Base-by-base conservation (phyloP, 2,888 invertebrate genomes). In the Fragum sueziense region DNA sequence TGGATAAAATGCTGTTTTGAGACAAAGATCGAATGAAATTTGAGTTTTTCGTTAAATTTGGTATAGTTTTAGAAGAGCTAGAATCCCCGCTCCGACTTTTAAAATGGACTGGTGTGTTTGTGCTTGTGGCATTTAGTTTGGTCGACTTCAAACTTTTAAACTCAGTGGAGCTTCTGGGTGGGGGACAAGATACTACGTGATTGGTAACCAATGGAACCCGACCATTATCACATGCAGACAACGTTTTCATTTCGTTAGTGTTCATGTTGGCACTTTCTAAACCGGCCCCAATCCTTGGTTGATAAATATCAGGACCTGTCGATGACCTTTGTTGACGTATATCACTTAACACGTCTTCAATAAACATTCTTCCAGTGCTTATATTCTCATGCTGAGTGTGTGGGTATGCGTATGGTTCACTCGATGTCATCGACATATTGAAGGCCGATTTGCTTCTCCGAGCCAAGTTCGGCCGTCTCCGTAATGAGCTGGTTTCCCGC, bases 331-430 rank as follows among this genome's bases (percentile, higher is more conserved):
- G 37, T 6, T 65, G 20, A 25, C 65, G 37, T 65, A 65, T 65
- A 41, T 65, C 65, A 41, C 34, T 37, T 41, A 65, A 25, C 37
- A 65, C 41, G 14, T 65, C 65, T 41, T 65, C 65, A 41, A 65
- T 65, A 41, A 65, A 65, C 65, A 65, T 34, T 25, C 65, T n/a
- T 22, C 65, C 65, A 41, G 17, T 65, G n/a, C 65, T 65, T 0
- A 65, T 27, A 41, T 37, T 37, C 4, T 65, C 41, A 6, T 41
- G 22, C n/a, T 65, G 65, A 14, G 9, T 65, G 2, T 37, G 65
- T 25, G 17, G 1, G 25, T 65, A 17, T 9, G 7, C 14, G 25
- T 22, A 14, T 2, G 65, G 22, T 25, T 65, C 41, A 17, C 20
- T 20, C 25, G 65, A 17, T 1, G 41, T 7, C 9, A 41, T 34